A percentile compares a stretch with the other conserved stretches of the same genome.
phyloP scores from a whole-genome alignment of 2,888 invertebrate genomes.

The Labia minor region DNA sequence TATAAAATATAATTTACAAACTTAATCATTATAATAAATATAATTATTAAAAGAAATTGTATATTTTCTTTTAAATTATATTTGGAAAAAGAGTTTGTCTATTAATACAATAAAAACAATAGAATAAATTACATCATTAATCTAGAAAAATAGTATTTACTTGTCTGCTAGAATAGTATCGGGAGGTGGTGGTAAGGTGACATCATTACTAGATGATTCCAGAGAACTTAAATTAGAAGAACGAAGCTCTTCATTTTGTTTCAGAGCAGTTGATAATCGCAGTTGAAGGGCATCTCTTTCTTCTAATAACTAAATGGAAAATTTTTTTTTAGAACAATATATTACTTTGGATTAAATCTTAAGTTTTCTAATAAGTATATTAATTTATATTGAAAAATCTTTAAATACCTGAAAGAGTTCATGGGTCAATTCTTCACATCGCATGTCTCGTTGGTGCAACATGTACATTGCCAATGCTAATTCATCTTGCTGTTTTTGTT shows the following conservation, averaged over 20 bases:
- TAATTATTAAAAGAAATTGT: not conserved
- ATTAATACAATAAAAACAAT: no score
- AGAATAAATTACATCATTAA: no score
- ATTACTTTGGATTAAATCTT: constrained; percentile 14
- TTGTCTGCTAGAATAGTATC: not conserved
- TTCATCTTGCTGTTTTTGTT: constrained; percentile 46
- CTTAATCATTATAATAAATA: not conserved
- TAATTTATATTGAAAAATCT: not conserved
- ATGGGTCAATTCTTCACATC: constrained; percentile 75
- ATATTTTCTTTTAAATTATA: no score
- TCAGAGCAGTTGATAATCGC: constrained; percentile 66
- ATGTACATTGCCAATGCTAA: constrained; percentile 71
- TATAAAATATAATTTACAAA: not conserved
- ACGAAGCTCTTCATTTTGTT: constrained; percentile 55
- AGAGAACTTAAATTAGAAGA: constrained; percentile 15
- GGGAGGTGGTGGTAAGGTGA: not conserved
- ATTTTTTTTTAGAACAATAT: not conserved
- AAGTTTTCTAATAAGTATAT: not conserved
- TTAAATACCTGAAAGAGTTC: constrained; percentile 61
- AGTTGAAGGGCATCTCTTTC: constrained; percentile 77
- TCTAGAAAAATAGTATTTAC: no score
- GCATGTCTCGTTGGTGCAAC: constrained; percentile 75
- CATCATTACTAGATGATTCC: not conserved
- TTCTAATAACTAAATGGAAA: constrained; percentile 49
- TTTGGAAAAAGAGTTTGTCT: no score